These are phyloP conservation scores for Meleagris gallopavo DNA, from an alignment of 2,113 vertebrate genomes.

Conservation along the genomic window DNA sequence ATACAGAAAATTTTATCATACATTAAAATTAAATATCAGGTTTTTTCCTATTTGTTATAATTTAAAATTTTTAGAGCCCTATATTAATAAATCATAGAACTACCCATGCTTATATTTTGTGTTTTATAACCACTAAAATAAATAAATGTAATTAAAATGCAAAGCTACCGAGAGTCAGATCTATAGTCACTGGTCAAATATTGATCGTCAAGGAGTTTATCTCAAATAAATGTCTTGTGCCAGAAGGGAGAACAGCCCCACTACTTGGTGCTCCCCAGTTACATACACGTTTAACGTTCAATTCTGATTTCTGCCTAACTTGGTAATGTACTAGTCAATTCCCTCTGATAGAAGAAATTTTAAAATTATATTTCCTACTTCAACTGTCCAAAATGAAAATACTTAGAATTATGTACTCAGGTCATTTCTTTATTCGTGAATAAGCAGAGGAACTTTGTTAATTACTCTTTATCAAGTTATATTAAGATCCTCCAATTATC, in stretches of 20 bases:
- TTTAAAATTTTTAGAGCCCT: background rate
- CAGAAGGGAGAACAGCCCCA: background rate
- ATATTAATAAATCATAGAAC: background rate
- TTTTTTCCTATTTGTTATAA: background rate
- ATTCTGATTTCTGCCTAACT: background rate
- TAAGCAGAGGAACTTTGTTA: conserved; percentile 35
- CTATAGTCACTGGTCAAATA: conserved; percentile 30
- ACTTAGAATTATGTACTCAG: background rate
- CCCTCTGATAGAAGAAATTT: background rate
- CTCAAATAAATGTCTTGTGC: background rate
- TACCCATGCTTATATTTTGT: background rate
- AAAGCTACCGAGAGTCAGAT: conserved; percentile 35
- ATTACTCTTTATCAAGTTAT: conserved; percentile 41
- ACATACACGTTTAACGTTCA: background rate
- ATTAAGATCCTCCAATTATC: conserved; percentile 24
- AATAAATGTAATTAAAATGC: conserved; percentile 66
- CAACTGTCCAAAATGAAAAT: background rate
- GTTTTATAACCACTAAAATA: background rate
- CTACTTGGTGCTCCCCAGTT: background rate
- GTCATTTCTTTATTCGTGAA: conserved; percentile 45
- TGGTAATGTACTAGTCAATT: background rate
- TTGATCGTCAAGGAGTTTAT: background rate
- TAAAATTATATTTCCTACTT: conserved; percentile 24
- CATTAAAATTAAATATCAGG: background rate
- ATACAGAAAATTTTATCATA: background rate